These are phyloP conservation scores for Pyrgus malvae DNA, from an alignment of 2,888 invertebrate genomes.

Conservation along the genomic window DNA sequence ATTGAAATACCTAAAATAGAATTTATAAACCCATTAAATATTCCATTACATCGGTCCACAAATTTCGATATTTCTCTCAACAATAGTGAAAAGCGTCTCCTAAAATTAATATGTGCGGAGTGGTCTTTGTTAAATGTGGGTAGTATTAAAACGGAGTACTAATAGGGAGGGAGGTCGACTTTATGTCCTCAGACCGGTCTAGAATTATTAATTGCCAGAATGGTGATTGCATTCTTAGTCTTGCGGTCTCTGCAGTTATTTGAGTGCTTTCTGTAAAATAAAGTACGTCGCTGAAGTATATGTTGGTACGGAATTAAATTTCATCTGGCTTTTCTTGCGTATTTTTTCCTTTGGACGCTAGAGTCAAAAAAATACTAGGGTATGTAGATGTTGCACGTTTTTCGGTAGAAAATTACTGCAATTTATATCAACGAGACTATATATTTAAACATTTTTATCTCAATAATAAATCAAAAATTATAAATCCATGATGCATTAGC, in stretches of 20 bases:
- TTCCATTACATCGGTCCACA: conserved; percentile 18
- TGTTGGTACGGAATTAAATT: too few relatives aligned
- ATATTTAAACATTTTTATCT: too few relatives aligned
- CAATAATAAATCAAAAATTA: too few relatives aligned
- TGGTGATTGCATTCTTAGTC: conserved; percentile 72
- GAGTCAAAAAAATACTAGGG: too few relatives aligned
- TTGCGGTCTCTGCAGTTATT: conserved; percentile 53
- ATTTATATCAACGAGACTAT: too few relatives aligned
- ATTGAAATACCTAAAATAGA: conserved; percentile 13
- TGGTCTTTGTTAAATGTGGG: conserved; percentile 65
- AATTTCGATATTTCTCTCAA: conserved; percentile 31
- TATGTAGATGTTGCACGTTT: too few relatives aligned
- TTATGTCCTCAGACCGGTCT: conserved; percentile 72
- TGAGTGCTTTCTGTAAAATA: conserved; percentile 35
- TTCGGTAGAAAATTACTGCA: too few relatives aligned
- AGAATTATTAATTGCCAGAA: conserved; percentile 79
- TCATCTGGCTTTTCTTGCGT: too few relatives aligned
- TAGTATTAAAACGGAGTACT: conserved; percentile 73
- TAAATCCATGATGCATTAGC: too few relatives aligned
- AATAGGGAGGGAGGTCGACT: conserved; percentile 61
- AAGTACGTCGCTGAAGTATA: neutral
- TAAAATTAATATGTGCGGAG: conserved; percentile 74
- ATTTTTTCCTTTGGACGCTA: too few relatives aligned
- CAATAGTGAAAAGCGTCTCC: conserved; percentile 38
- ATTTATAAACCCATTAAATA: conserved; percentile 19